These are phyloP conservation scores for Melanotaenia duboulayi DNA, from an alignment of 2,113 vertebrate species.

Conservation along the genomic window DNA sequence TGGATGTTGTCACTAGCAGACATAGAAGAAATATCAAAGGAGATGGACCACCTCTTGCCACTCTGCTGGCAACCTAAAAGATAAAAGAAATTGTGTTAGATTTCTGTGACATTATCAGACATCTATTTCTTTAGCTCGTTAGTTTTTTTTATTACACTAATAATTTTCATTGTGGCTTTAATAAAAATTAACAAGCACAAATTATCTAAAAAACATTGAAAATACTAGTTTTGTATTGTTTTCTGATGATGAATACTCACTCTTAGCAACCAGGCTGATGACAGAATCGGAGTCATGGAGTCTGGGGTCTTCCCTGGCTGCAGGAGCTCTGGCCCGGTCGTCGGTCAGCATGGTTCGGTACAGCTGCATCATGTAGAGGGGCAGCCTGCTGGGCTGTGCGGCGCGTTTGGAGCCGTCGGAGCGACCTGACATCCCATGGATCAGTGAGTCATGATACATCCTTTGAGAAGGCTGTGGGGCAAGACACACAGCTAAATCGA, in stretches of 20 bases:
- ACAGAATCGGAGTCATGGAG: constrained; percentile 83
- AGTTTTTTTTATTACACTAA: no score
- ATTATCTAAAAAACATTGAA: no score
- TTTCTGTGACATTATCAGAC: no score
- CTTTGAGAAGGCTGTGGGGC: not conserved
- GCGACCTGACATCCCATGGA: constrained; percentile 22
- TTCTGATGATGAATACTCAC: constrained; percentile 76
- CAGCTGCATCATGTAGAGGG: constrained; percentile 88
- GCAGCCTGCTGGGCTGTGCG: constrained; percentile 55
- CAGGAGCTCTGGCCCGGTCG: constrained; percentile 30
- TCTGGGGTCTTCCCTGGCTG: constrained; percentile 58
- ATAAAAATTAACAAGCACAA: no score
- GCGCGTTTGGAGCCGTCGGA: constrained; percentile 19
- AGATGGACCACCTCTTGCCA: constrained; percentile 83
- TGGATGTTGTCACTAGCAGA: constrained; percentile 82
- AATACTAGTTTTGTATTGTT: no score
- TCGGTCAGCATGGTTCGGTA: constrained; percentile 80
- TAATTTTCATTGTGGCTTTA: no score
- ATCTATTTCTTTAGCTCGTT: no score
- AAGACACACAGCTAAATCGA: constrained; percentile 33
- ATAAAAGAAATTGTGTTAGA: constrained; percentile 3
- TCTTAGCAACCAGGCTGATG: constrained; percentile 84
- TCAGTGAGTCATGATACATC: constrained; percentile 32
- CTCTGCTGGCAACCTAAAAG: constrained; percentile 81
- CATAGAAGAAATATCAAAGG: constrained; percentile 89